Evolutionary conservation across 2,797 vertebrate species (phyloP).

Genomic region (Chromobotia macracanthus): DNA sequence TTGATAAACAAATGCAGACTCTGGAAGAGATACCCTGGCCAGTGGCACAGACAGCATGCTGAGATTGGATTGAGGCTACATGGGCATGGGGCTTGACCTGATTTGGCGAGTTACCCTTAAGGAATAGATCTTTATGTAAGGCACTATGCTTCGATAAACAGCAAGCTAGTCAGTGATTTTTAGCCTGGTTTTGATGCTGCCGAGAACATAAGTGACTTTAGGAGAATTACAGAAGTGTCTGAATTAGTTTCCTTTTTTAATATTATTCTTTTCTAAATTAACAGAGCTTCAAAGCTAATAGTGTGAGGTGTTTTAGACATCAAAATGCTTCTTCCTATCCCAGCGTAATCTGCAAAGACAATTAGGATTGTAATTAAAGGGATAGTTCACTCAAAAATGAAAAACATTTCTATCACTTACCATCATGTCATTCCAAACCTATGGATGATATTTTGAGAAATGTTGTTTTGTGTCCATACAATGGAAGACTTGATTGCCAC

Average conservation of each 20-base stretch:
- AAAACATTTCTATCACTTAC: no score
- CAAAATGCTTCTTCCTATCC: not conserved
- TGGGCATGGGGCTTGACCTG: constrained; percentile 44
- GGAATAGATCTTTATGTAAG: constrained; percentile 43
- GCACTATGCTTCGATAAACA: constrained; percentile 38
- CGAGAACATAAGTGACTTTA: not conserved
- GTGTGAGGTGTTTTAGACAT: not conserved
- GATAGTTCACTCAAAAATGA: no score
- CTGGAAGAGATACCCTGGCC: constrained; percentile 42
- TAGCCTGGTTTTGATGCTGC: not conserved
- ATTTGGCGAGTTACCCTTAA: constrained; percentile 40
- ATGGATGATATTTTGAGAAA: no score
- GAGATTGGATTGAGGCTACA: constrained; percentile 38
- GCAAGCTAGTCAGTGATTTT: constrained; percentile 2
- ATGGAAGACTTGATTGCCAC: no score
- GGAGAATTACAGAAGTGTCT: not conserved
- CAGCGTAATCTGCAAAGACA: not conserved
- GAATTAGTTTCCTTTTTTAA: not conserved
- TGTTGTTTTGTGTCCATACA: no score
- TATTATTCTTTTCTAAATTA: not conserved
- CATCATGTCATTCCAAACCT: no score
- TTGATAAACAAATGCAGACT: constrained; percentile 71
- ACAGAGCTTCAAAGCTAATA: no score
- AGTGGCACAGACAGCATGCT: constrained; percentile 29
- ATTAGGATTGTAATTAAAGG: not conserved